Evolutionary conservation across 2,888 invertebrate species (phyloP), one percentile per base, ranked within the genome.

Genomic region (Watsonalla binaria): DNA sequence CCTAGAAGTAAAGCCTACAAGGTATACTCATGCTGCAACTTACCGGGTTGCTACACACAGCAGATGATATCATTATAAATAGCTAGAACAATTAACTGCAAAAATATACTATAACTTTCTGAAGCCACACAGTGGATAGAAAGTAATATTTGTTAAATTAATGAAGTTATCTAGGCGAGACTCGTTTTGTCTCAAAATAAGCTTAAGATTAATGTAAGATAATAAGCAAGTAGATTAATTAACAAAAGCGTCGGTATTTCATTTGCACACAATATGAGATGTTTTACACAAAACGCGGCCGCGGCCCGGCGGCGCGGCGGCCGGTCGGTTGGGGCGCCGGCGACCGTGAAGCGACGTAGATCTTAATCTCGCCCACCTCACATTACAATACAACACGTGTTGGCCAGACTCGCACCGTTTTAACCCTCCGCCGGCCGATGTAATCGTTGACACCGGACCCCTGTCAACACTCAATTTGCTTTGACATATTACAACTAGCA

Each of bases 341-440:
- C 51, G 50, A 53, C 59, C 63, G 59, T 61, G 56, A 68, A 59
- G 60, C 53, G 54, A 54, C 61, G 58, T 60, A 52, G 71, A 70
- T 70, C 57, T 57, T 68, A 61, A 68, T 70, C 68, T 58, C 51
- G 51, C 51, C 46, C 46, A 35, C 46, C 51, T 46, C 46, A 46
- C 35, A 46, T 46, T 37, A 46, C 45, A 51, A 51, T 51, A 7
- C 37, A 34, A 46, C 46, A 51, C 45, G 35, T 46, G 51, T 46
- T 46, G 46, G 51, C 14, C 51, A 45, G 49, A 35, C 45, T 52
- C 37, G 52, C 45, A 45, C 42, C n/a, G 46, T 37, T 54, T 54
- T 54, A 52, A 49, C 53, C 47, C 53, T 48, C 45, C 47, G 45
- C 54, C 51, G 24, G 37, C 45, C 45, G 24, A 47, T 13, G 46